phyloP scores from a whole-genome alignment of 92 coral and sea anemone genomes.

The Palythoa grandis region DNA sequence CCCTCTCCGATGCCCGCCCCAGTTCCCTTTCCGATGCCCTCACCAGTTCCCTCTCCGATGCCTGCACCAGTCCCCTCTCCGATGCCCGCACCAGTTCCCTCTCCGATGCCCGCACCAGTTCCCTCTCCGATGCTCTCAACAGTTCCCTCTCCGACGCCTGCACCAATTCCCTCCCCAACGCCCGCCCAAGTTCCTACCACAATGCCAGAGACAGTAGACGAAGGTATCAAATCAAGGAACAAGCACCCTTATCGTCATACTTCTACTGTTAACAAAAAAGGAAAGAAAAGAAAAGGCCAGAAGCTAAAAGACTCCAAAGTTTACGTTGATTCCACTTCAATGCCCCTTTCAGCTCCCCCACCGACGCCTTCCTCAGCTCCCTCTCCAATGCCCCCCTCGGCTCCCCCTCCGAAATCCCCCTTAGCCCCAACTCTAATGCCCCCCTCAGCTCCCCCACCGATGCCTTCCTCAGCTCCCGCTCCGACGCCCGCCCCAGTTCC shows the following conservation, averaged over 20 bases:
- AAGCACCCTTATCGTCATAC: neutral
- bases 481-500: neutral
- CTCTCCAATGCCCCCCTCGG: neutral
- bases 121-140: constrained; percentile 12
- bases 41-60: neutral
- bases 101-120: neutral
- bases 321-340: neutral
- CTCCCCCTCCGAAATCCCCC: neutral
- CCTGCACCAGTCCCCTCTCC: neutral
- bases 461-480: neutral
- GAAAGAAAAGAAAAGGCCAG: neutral
- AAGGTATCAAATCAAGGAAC: neutral
- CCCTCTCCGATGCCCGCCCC: constrained; percentile 1
- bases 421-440: neutral
- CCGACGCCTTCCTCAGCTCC: neutral
- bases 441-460: neutral
- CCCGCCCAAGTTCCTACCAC: neutral
- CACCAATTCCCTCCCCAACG: neutral
- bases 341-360: neutral
- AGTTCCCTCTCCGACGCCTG: neutral
- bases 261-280: too few species aligned
- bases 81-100: neutral
- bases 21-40: neutral
- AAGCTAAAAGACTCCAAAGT: too few species aligned
- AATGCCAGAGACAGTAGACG: neutral